Evolutionary conservation across 2,888 invertebrate genomes (phyloP).

Genomic region (Rhagium mordax): DNA sequence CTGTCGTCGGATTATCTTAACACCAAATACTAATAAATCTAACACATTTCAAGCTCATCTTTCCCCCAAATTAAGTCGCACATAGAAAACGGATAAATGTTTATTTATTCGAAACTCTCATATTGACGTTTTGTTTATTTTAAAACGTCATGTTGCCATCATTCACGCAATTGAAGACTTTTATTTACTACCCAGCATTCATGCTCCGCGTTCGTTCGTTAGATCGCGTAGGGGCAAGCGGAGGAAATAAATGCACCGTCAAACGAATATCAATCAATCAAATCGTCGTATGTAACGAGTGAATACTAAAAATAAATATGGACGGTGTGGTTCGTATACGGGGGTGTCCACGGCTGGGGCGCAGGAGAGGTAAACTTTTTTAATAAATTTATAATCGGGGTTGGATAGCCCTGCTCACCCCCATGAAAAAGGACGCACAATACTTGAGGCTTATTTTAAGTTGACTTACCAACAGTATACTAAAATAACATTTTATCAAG

Average conservation of each 20-base stretch:
- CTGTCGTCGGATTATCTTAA: slow-evolving; percentile 37
- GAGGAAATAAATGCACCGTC: background rate
- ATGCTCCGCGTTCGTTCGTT: slow-evolving; percentile 26
- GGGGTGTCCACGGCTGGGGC: too few species aligned
- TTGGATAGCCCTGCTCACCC: slow-evolving; percentile 3
- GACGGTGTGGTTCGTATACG: too few species aligned
- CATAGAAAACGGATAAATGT: slow-evolving; percentile 40
- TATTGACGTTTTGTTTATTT: slow-evolving; percentile 52
- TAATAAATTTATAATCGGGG: background rate
- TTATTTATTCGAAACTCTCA: slow-evolving; percentile 45
- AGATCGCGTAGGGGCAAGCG: slow-evolving; percentile 26
- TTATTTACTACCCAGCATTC: slow-evolving; percentile 35
- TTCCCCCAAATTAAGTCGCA: slow-evolving; percentile 45
- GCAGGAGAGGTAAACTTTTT: too few species aligned
- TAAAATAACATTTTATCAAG: slow-evolving; percentile 55
- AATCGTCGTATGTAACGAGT: too few species aligned
- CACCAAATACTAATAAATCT: slow-evolving; percentile 40
- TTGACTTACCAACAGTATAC: slow-evolving; percentile 47
- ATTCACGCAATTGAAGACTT: slow-evolving; percentile 45
- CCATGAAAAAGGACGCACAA: slow-evolving; percentile 34
- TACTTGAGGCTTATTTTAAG: slow-evolving; percentile 46
- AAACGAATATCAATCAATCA: too few species aligned
- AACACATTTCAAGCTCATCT: slow-evolving; percentile 32
- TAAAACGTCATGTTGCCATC: slow-evolving; percentile 48
- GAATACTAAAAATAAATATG: too few species aligned